A percentile compares a stretch with the other conserved stretches of the same genome.
These are phyloP conservation scores for Cryptops parisi DNA, from an alignment of 2,888 invertebrate species.

Conservation along the genomic window DNA sequence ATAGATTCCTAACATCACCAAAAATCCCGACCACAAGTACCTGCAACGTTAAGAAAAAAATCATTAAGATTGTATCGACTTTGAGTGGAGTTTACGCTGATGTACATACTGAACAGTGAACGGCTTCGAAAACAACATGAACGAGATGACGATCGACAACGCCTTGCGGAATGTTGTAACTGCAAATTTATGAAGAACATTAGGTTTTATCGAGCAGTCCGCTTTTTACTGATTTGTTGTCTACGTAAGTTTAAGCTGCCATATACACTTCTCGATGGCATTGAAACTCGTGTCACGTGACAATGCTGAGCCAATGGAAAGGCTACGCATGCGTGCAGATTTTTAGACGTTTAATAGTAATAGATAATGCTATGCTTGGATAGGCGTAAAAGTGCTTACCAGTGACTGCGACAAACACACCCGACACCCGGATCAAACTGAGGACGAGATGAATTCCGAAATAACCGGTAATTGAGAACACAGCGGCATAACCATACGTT, in stretches of 20 bases:
- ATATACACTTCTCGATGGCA: too few species aligned
- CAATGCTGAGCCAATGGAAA: too few species aligned
- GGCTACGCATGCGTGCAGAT: too few species aligned
- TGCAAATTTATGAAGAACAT: constrained; percentile 23
- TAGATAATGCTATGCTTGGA: too few species aligned
- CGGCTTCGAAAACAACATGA: constrained; percentile 84
- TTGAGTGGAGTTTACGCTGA: not conserved
- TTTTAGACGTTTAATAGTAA: not conserved
- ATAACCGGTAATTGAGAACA: constrained; percentile 81
- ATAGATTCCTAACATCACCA: constrained; percentile 82
- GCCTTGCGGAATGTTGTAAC: constrained; percentile 84
- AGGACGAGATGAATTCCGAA: constrained; percentile 86
- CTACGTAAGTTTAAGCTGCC: too few species aligned
- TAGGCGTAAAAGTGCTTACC: constrained; percentile 23
- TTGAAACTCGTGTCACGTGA: too few species aligned
- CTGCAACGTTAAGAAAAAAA: constrained; percentile 37
- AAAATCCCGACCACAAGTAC: constrained; percentile 75
- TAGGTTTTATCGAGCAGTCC: not conserved
- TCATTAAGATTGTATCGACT: too few species aligned
- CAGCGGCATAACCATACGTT: constrained; percentile 68
- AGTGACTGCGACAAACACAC: constrained; percentile 85
- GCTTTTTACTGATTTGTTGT: too few species aligned
- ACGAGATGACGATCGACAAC: constrained; percentile 80
- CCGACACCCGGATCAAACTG: constrained; percentile 71
- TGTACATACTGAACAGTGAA: constrained; percentile 80